Evolutionary conservation across 1,140 invertebrate species (phyloP).

Genomic region (Thrips palmi): DNA sequence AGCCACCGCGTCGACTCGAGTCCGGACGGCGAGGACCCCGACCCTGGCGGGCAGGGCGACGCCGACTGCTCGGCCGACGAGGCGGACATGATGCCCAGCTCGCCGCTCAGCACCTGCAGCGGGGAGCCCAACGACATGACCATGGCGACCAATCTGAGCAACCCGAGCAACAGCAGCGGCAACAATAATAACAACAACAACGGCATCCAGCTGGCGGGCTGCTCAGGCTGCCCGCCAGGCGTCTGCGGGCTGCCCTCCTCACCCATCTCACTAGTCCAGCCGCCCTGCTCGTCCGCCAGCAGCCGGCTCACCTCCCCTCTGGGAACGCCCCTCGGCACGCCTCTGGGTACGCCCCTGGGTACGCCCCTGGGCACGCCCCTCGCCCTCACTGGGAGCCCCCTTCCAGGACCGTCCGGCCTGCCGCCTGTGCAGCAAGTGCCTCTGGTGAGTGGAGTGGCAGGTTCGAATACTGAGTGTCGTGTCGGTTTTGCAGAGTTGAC

Average conservation of each 20-base stretch:
- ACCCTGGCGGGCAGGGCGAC: conserved; percentile 18
- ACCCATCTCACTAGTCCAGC: too few relatives aligned
- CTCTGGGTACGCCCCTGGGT: conserved; percentile 6
- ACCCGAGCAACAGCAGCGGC: conserved; percentile 27
- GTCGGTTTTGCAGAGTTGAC: neutral
- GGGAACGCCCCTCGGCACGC: too few relatives aligned
- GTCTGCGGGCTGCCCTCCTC: too few relatives aligned
- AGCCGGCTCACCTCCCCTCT: conserved; percentile 19
- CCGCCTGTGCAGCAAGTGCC: conserved; percentile 71
- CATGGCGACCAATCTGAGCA: conserved; percentile 9
- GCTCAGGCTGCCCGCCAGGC: neutral
- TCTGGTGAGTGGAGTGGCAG: conserved; percentile 45
- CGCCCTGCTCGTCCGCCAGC: conserved; percentile 13
- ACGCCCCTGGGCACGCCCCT: conserved; percentile 28
- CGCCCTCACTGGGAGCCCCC: conserved; percentile 45
- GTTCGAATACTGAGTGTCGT: neutral
- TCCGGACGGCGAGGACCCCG: conserved; percentile 7
- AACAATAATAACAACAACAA: conserved; percentile 12
- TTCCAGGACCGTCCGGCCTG: conserved; percentile 55
- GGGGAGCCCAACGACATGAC: conserved; percentile 37
- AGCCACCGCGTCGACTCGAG: conserved; percentile 9
- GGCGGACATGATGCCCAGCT: too few relatives aligned
- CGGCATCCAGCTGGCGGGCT: conserved; percentile 4
- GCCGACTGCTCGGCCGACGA: conserved; percentile 23
- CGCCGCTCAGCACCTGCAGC: too few relatives aligned